Percentiles rank a stretch among this genome's conserved stretches.
phyloP scores from a whole-genome alignment of 2,797 vertebrate genomes.

The Pantherophis alleghaniensis region DNA sequence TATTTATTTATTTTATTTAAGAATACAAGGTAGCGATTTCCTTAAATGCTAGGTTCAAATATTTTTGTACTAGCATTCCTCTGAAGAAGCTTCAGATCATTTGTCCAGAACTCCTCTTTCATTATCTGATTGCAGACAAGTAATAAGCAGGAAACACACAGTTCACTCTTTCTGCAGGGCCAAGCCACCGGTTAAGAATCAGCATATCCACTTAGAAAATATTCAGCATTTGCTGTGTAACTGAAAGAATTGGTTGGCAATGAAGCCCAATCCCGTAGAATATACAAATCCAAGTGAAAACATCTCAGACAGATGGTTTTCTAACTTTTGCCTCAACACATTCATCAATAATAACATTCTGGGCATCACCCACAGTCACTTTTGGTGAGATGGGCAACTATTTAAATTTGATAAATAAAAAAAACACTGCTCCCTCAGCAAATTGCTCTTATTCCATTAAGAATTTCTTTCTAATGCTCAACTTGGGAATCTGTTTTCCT shows the following conservation, averaged over 20 bases:
- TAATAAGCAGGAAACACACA: not conserved
- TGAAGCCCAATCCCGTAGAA: not conserved
- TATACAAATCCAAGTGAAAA: not conserved
- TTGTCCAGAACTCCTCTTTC: not conserved
- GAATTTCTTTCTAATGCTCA: not conserved
- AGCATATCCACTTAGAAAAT: not conserved
- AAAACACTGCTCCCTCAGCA: not conserved
- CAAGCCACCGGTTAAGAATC: not conserved
- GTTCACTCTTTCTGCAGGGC: not conserved
- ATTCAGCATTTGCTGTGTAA: not conserved
- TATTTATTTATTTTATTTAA: not conserved
- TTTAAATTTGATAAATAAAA: not conserved
- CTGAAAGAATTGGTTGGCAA: not conserved
- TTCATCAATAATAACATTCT: not conserved
- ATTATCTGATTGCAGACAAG: not conserved
- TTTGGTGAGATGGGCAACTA: not conserved
- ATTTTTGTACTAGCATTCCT: not conserved
- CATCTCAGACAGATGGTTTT: not conserved
- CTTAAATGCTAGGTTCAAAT: not conserved
- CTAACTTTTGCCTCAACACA: not conserved
- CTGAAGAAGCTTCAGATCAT: not conserved
- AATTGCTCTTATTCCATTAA: not conserved
- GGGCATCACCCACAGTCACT: not conserved
- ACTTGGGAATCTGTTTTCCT: not conserved
- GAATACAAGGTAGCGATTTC: not conserved